Conservation (phyloP, 2,888 invertebrate genomes). For the Cataglyphis livida region DNA sequence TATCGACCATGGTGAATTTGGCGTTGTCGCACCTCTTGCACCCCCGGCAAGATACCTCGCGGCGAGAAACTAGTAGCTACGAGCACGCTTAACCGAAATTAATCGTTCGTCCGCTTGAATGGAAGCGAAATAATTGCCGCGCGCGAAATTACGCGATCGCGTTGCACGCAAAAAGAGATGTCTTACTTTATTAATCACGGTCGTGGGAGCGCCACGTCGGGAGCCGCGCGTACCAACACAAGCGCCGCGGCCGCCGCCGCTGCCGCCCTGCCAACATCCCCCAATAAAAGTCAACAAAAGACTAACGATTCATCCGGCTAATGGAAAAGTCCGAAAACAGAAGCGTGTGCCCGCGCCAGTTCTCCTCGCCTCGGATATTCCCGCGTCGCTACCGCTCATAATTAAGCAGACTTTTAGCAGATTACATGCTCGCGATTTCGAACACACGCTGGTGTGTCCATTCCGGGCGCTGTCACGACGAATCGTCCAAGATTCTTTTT, state of each 20-base stretch:
- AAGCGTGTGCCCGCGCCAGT: constrained; percentile 71
- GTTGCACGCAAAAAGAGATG: constrained; percentile 20
- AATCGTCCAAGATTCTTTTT: constrained; percentile 61
- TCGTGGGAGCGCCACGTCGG: constrained; percentile 4
- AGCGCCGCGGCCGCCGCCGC: constrained; percentile 48
- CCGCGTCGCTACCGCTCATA: constrained; percentile 81
- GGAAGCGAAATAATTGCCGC: not conserved
- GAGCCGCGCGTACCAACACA: constrained; percentile 58
- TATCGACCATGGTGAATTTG: constrained; percentile 1
- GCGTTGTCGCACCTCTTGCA: not conserved
- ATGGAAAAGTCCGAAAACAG: constrained; percentile 86
- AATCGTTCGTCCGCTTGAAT: constrained; percentile 47
- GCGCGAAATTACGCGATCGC: constrained; percentile 8
- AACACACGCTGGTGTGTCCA: constrained; percentile 42
- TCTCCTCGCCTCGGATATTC: constrained; percentile 55
- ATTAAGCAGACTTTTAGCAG: constrained; percentile 86
- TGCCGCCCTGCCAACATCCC: constrained; percentile 76
- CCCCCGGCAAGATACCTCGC: not conserved
- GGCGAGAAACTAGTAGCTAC: constrained; percentile 11
- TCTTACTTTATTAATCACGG: constrained; percentile 79
- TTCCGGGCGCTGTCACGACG: constrained; percentile 57
- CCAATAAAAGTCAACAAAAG: constrained; percentile 86
- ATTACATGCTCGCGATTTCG: constrained; percentile 81
- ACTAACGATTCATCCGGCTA: constrained; percentile 86
- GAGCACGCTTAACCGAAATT: constrained; percentile 39